Percentiles rank a stretch among this genome's conserved stretches.
These are phyloP conservation scores for Gymnodraco acuticeps DNA, from an alignment of 2,797 vertebrate genomes.

Conservation along the genomic window DNA sequence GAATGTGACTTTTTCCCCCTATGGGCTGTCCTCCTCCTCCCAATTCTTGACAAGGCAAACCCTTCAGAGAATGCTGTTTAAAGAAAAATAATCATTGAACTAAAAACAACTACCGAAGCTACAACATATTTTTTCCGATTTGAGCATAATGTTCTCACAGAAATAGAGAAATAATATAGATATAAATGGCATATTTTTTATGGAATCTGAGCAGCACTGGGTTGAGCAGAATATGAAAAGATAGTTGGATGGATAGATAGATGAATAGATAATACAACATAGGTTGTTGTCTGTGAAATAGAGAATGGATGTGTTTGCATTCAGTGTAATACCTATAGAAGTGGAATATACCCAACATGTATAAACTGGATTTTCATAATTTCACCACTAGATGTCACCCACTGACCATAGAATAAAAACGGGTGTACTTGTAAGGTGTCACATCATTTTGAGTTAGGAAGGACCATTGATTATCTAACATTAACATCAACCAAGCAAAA, in stretches of 20 bases:
- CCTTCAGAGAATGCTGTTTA: conserved; percentile 54
- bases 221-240: conserved; percentile 30
- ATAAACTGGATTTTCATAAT: neutral
- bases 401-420: conserved; percentile 54
- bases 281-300: neutral
- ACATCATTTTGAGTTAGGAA: conserved; percentile 22
- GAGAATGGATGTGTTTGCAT: neutral
- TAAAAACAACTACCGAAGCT: conserved; percentile 40
- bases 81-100: conserved; percentile 52
- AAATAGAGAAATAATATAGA: conserved; percentile 1
- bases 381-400: conserved; percentile 78
- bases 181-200: conserved; percentile 8
- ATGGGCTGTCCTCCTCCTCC: conserved; percentile 52
- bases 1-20: conserved; percentile 56
- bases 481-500: neutral
- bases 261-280: neutral
- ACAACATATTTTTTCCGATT: conserved; percentile 40
- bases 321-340: neutral
- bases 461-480: neutral
- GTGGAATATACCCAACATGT: neutral
- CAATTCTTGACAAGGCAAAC: conserved; percentile 45
- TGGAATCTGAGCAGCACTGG: conserved; percentile 2
- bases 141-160: conserved; percentile 8
- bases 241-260: conserved; percentile 13
- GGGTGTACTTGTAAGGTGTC: neutral